Base-by-base conservation (phyloP, 2,888 invertebrate genomes). In the Pyrrhia umbra region DNA sequence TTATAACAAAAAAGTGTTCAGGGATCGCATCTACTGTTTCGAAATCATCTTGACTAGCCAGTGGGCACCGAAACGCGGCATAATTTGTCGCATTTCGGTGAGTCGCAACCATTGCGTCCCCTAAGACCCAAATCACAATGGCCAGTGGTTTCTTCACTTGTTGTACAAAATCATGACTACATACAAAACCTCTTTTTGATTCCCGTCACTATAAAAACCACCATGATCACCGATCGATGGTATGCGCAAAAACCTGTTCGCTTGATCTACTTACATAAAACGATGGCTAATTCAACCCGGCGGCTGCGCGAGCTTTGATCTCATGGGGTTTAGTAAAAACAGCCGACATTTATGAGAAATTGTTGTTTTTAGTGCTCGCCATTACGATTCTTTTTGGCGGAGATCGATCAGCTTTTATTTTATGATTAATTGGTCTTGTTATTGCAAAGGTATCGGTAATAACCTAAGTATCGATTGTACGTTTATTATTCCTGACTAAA, bases 221-320 rank as follows among this genome's bases (percentile, higher is more conserved):
- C 49, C 47, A 47, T 58, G 50, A 77, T 63, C 68, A 61, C 34
- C 15, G 47, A 74, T 77, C 75, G 52, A 62, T 60, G 58, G 57
- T 30, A 45, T 51, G 57, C 58, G 42, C 51, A 65, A 68, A 68
- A 75, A 81, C 62, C 58, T 18, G 68, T 46, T 63, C 23, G 20
- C 25, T 21, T 79, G 85, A 78, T 84, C 86, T 85, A 81, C 87
- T 85, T 87, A 79, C 80, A 74, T 73, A 62, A 69, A 83, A 83
- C 73, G 84, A 61, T 52, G 57, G 61, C 55, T 83, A 87, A 86
- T 85, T 74, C 75, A 21, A 20, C 16, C 60, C 60, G 25, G 72
- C 80, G 81, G 79, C 71, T 30, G 2, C 57, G 64, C 54, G 25
- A 47, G 58, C 70, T 83, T 79, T 74, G 74, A 80, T 74, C 76